phyloP scores from a whole-genome alignment of 2,113 vertebrate species.

The Marcusenius ussheri region DNA sequence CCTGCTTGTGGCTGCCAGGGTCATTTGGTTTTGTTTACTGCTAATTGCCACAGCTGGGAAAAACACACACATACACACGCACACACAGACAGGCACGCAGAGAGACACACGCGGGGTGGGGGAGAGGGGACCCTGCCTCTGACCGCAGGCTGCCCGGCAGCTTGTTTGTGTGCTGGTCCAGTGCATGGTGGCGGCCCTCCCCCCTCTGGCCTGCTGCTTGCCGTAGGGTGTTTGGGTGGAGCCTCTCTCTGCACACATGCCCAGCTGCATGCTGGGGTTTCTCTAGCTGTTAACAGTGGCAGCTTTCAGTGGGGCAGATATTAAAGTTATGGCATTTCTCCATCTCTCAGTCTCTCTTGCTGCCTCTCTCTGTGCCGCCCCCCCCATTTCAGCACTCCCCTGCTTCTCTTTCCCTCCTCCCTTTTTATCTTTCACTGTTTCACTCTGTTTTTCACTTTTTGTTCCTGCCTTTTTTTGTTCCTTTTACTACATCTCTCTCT shows the following conservation, averaged over 20 bases:
- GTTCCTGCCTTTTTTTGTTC: not conserved
- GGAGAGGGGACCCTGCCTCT: conserved; percentile 39
- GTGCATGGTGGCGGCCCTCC: conserved; percentile 27
- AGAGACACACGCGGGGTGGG: conserved; percentile 50
- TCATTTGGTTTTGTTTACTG: conserved; percentile 45
- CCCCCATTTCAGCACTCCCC: not conserved
- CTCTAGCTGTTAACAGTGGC: not conserved
- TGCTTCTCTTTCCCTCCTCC: not conserved
- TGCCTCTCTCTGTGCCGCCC: not conserved
- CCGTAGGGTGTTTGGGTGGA: conserved; percentile 49
- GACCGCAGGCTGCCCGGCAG: conserved; percentile 51
- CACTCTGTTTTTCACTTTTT: not conserved
- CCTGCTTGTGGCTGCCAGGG: conserved; percentile 52
- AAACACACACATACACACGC: conserved; percentile 30
- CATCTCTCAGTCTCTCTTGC: not conserved
- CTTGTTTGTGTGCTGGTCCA: conserved; percentile 56
- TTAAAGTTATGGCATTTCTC: not conserved
- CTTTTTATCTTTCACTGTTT: not conserved
- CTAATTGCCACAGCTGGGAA: conserved; percentile 59
- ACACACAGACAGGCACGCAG: conserved; percentile 22
- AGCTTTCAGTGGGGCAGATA: not conserved
- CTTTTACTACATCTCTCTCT: not conserved
- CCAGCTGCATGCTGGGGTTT: not conserved
- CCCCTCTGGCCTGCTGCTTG: conserved; percentile 23
- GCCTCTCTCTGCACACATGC: conserved; percentile 34